These are phyloP conservation scores for Myiotriccus ornatus DNA, from an alignment of 2,797 vertebrate genomes.

Conservation along the genomic window DNA sequence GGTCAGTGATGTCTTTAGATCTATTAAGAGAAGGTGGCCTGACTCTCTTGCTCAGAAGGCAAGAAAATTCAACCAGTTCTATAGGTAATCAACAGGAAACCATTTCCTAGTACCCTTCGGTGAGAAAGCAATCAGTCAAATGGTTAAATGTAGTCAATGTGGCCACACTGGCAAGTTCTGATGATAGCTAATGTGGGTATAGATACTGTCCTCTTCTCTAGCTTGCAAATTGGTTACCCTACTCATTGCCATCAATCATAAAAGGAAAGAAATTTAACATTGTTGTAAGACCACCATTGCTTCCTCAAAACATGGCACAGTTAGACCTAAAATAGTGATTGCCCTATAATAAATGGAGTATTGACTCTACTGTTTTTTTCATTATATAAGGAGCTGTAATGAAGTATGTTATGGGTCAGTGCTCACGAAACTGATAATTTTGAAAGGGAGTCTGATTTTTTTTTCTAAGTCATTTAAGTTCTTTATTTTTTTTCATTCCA, in stretches of 20 bases:
- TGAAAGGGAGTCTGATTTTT: background rate
- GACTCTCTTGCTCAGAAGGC: background rate
- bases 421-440: background rate
- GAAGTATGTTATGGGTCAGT: fast-evolving
- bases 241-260: background rate
- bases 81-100: background rate
- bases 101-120: background rate
- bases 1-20: background rate
- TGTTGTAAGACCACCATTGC: background rate
- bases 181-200: background rate
- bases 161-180: background rate
- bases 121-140: background rate
- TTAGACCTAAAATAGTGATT: background rate
- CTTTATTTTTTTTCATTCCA: background rate
- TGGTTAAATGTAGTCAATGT: background rate
- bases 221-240: background rate
- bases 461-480: background rate
- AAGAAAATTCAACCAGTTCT: background rate
- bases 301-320: background rate
- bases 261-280: background rate
- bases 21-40: background rate
- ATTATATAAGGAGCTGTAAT: background rate
- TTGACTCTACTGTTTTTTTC: background rate
- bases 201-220: background rate
- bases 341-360: background rate